Evolutionary conservation across 2,113 vertebrate genomes (phyloP), one percentile per base, ranked within the genome.

Genomic region (Erinaceus europaeus): DNA sequence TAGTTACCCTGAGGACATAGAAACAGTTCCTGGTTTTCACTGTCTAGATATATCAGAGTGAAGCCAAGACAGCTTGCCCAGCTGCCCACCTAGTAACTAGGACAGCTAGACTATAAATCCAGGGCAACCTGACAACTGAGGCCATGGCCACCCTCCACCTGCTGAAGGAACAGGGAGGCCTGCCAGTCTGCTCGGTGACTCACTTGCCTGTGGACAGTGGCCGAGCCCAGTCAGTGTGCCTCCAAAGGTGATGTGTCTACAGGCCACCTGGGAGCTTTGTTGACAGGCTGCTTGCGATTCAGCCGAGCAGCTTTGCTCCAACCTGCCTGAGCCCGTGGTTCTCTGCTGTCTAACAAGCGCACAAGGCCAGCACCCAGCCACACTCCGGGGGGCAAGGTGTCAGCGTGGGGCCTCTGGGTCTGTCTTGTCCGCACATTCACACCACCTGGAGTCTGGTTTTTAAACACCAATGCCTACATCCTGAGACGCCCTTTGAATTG

Each of bases 401-500:
- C 46, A 48, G 42, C 18, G 72, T 61, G 42, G 10, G 75, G 9
- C 4, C 10, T 0, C n/a, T 6, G 13, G 13, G 1, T 65, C 64
- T 84, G 14, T 61, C 34, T 76, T n/a, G 32, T 13, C 34, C 44
- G 21, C 27, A 67, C 34, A 44, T 53, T 3, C 7, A 79, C 75
- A 80, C 38, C 29, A 55, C 13, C 6, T 32, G 14, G 23, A 27
- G n/a, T 69, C 4, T n/a, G n/a, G 59, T 82, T 86, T 36, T 64
- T 57, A 82, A 71, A 46, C 32, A 11, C n/a, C 15, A 34, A 4
- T 46, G 12, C 20, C 23, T n/a, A 55, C 9, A 21, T 25, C 1
- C n/a, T 61, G 81, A 90, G n/a, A 85, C 12, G 29, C 77, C 87
- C 48, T 55, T 55, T 91, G 84, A 53, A 77, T 75, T 65, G 62